Conservation (phyloP, 2,888 invertebrate genomes). For the Nematopogon swammerdamellus region DNA sequence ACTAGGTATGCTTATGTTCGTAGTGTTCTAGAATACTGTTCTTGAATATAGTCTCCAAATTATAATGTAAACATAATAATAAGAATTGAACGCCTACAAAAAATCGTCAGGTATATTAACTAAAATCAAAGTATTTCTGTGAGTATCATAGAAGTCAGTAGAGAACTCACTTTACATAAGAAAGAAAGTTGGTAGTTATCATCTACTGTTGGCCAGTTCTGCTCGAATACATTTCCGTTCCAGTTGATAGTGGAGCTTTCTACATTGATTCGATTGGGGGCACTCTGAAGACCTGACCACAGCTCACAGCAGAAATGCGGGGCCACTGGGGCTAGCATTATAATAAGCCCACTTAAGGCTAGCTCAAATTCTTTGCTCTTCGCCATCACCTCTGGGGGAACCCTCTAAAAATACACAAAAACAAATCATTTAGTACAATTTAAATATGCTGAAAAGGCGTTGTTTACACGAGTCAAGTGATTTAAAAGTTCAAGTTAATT, state of each 20-base stretch:
- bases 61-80: too few relatives aligned
- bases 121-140: too few relatives aligned
- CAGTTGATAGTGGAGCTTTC: constrained; percentile 56
- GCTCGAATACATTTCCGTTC: constrained; percentile 68
- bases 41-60: too few relatives aligned
- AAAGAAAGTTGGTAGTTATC: constrained; percentile 63
- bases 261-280: constrained; percentile 54
- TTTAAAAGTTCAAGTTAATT: too few relatives aligned
- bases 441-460: too few relatives aligned
- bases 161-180: constrained; percentile 56
- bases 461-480: too few relatives aligned
- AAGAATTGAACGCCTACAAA: too few relatives aligned
- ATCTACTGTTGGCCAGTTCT: constrained; percentile 77
- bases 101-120: too few relatives aligned
- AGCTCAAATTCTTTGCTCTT: constrained; percentile 72
- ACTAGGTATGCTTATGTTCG: too few relatives aligned
- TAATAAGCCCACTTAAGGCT: constrained; percentile 73
- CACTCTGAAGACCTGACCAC: constrained; percentile 75
- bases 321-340: constrained; percentile 84
- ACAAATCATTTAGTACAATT: constrained; percentile 2
- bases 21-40: too few relatives aligned
- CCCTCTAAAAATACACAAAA: constrained; percentile 34
- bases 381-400: constrained; percentile 58
- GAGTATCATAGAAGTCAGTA: too few relatives aligned
- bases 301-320: constrained; percentile 91